Conservation (phyloP, 2,113 vertebrate species). For the Mesitornis unicolor region DNA sequence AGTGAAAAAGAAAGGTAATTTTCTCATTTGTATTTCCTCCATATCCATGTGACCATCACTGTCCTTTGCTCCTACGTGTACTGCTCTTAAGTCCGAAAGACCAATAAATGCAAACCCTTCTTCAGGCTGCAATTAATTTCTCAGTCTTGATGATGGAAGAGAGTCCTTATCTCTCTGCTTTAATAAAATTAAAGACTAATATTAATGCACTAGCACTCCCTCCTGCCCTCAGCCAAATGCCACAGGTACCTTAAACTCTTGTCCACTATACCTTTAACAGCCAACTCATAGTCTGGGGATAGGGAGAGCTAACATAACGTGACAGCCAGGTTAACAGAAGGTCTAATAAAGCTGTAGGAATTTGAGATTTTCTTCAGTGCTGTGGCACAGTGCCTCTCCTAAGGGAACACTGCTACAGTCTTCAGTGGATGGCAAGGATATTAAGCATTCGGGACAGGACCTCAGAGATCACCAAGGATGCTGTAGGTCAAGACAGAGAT, state of each 20-base stretch:
- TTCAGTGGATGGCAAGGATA: neutral
- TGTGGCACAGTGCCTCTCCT: neutral
- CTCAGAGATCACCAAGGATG: neutral
- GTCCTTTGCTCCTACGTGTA: neutral
- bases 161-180: neutral
- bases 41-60: rapidly evolving
- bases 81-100: neutral
- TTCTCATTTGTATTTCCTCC: neutral
- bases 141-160: neutral
- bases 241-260: neutral
- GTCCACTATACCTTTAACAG: neutral
- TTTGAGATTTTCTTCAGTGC: neutral
- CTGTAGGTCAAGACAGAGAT: rapidly evolving
- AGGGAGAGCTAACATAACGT: neutral
- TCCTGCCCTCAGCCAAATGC: neutral
- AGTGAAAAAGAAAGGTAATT: neutral
- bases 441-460: neutral
- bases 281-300: neutral
- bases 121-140: neutral
- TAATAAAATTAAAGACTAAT: neutral
- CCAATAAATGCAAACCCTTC: neutral
- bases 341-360: neutral
- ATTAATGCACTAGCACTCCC: neutral
- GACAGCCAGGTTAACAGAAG: neutral
- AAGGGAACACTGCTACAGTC: neutral